A percentile compares a stretch with the other conserved stretches of the same genome.
phyloP scores from a whole-genome alignment of 2,888 invertebrate species.

The Nowickia ferox region DNA sequence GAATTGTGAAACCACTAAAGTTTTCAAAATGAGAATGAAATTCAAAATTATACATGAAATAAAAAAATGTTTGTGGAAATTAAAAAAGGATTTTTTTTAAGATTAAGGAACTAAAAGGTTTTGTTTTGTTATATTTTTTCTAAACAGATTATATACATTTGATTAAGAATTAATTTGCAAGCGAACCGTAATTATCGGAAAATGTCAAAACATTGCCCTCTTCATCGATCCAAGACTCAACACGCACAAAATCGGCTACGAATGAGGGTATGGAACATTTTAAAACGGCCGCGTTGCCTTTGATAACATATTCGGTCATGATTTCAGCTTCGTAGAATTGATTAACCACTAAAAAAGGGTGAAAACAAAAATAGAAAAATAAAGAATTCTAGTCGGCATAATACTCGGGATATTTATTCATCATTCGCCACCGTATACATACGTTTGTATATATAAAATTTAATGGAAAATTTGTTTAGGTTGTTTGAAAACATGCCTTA shows the following conservation, averaged over 20 bases:
- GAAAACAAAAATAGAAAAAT: slow-evolving; percentile 7
- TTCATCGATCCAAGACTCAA: slow-evolving; percentile 89
- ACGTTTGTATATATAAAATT: no score
- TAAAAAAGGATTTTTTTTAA: slow-evolving; percentile 22
- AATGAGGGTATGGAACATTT: slow-evolving; percentile 90
- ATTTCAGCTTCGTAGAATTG: slow-evolving; percentile 90
- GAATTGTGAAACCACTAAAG: slow-evolving; percentile 93
- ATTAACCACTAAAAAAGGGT: slow-evolving; percentile 86
- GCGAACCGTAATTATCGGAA: slow-evolving; percentile 82
- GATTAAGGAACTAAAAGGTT: slow-evolving; percentile 35
- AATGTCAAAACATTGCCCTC: slow-evolving; percentile 79
- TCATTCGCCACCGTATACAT: no score
- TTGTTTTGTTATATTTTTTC: not conserved
- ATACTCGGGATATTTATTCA: no score
- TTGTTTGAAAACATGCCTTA: no score
- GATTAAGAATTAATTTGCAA: slow-evolving; percentile 26
- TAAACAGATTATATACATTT: slow-evolving; percentile 22
- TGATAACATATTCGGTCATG: slow-evolving; percentile 89
- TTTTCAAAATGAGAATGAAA: slow-evolving; percentile 49
- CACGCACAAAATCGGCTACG: slow-evolving; percentile 89
- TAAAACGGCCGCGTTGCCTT: slow-evolving; percentile 88
- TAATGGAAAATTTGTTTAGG: no score
- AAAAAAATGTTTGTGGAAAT: not conserved
- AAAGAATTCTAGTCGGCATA: not conserved
- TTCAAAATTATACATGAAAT: not conserved